These are phyloP conservation scores for Cheilosia pagana DNA, from an alignment of 2,888 invertebrate genomes.

Conservation along the genomic window DNA sequence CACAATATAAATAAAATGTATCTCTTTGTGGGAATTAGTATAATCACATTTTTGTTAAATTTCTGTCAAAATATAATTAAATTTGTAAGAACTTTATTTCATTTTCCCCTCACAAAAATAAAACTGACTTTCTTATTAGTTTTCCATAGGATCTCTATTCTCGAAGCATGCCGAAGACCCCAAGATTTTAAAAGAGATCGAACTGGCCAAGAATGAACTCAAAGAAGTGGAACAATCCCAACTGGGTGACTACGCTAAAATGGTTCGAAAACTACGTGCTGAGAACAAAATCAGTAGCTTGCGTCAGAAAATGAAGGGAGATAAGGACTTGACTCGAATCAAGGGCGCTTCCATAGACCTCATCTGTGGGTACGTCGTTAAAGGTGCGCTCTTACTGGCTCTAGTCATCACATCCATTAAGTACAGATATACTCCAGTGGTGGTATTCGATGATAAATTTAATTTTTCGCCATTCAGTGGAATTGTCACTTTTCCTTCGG, in stretches of 20 bases:
- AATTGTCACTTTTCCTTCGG: conserved; percentile 84
- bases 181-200: conserved; percentile 17
- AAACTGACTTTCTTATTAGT: conserved; percentile 1
- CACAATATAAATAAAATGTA: conserved; percentile 70
- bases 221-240: conserved; percentile 43
- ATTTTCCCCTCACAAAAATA: not conserved
- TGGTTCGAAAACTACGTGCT: conserved; percentile 80
- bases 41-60: conserved; percentile 76
- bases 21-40: conserved; percentile 76
- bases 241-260: conserved; percentile 78
- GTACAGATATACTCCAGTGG: conserved; percentile 83
- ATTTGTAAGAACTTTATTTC: conserved; percentile 74
- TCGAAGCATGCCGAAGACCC: conserved; percentile 28
- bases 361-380: conserved; percentile 81
- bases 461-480: conserved; percentile 84
- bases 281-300: conserved; percentile 78
- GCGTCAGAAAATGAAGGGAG: conserved; percentile 75
- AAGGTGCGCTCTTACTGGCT: conserved; percentile 80
- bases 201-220: conserved; percentile 26
- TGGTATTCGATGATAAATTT: conserved; percentile 83
- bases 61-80: conserved; percentile 76
- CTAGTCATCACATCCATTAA: conserved; percentile 82
- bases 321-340: conserved; percentile 74
- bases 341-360: conserved; percentile 79
- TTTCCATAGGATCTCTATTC: conserved; percentile 47